Conservation (phyloP, 2,888 invertebrate species). For the Polyploca ridens region DNA sequence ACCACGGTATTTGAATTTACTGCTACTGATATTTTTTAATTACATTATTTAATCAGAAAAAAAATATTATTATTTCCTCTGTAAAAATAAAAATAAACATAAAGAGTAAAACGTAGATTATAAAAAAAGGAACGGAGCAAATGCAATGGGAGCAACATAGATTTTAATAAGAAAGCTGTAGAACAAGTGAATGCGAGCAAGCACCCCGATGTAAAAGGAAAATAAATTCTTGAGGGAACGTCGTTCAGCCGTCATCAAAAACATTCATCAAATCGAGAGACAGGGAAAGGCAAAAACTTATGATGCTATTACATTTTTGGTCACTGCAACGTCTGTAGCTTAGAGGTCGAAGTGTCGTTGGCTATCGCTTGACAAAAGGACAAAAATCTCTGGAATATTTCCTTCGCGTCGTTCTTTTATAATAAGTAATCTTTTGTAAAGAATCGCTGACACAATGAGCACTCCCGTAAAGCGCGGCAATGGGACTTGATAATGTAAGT, state of each 20-base stretch:
- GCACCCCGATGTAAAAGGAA: conserved; percentile 9
- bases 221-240: conserved; percentile 18
- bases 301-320: conserved; percentile 36
- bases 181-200: conserved; percentile 12
- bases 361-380: conserved; percentile 40
- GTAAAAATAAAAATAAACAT: no score
- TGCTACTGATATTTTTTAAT: no score
- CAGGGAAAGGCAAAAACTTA: conserved; percentile 29
- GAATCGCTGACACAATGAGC: conserved; percentile 54
- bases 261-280: conserved; percentile 26
- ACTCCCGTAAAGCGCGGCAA: conserved; percentile 48
- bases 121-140: neutral
- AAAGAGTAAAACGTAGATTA: no score
- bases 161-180: neutral
- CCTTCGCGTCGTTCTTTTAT: conserved; percentile 39
- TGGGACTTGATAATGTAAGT: conserved; percentile 64
- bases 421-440: conserved; percentile 56
- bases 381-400: conserved; percentile 44
- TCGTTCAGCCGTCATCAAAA: conserved; percentile 24
- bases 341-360: conserved; percentile 37
- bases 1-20: no score
- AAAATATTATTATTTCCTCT: no score
- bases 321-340: conserved; percentile 42
- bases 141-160: neutral
- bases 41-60: no score